Evolutionary conservation across 1,140 invertebrate genomes (phyloP), one percentile per base, ranked within the genome.

Genomic region (Dreissena polymorpha): DNA sequence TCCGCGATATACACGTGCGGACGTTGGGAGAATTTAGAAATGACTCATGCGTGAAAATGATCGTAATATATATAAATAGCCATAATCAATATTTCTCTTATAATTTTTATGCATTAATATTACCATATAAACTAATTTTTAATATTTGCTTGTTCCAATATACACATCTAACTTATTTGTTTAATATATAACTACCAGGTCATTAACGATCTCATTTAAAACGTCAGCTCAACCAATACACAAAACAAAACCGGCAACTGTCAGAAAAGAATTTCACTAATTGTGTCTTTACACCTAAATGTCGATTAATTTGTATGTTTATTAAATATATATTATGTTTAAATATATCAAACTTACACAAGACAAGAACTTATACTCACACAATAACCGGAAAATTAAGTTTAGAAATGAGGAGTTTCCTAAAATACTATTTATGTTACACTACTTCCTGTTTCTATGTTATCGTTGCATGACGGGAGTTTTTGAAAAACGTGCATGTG

Each of bases 401-500:
- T 10, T n/a, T n/a, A 14, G 63, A 53, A 82, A 39, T 68, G 3
- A 73, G 50, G 6, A 10, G 49, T 72, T 82, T 82, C 69, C 79
- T 29, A 39, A 55, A 72, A 82, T 65, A 74, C 49, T 64, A 74
- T 53, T 82, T 51, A 64, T 23, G 63, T 39, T 50, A 63, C 51
- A 55, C 63, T 82, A 82, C 79, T 82, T 82, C 79, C 79, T 82
- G 79, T 82, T 82, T 82, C 79, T 74, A 82, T 73, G 79, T 82
- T 82, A 29, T 53, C 6, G 49, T 18, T 64, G 79, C 71, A 82
- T 82, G 69, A 23, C 74, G 79, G 79, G 70, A 72, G n/a, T 49
- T 72, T 60, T 60, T 60, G 3, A n/a, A 60, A 60, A 60, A 60
- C 57, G 39, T 39, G 39, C 39, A 39, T 39, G 39, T 39, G 39